These are phyloP conservation scores for Lithophane semibrunnea DNA, from an alignment of 2,888 invertebrate genomes.

Conservation along the genomic window DNA sequence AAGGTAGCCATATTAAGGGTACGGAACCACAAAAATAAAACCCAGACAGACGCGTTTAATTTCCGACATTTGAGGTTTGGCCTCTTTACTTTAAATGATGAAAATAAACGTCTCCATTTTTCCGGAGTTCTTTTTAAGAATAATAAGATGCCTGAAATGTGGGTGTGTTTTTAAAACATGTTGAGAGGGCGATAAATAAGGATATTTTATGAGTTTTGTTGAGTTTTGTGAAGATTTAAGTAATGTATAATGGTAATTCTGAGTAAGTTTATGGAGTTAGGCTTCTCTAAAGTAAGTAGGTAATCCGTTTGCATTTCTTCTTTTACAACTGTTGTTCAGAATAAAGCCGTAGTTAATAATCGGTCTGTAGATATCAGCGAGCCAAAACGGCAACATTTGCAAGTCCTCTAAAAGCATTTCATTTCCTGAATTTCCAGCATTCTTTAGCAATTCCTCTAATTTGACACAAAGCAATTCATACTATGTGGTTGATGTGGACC, in stretches of 20 bases:
- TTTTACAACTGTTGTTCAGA: neutral
- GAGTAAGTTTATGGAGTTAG: slow-evolving; percentile 14
- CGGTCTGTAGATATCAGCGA: too few species aligned
- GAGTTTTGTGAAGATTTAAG: slow-evolving; percentile 25
- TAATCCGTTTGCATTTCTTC: slow-evolving; percentile 5
- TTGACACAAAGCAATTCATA: too few species aligned
- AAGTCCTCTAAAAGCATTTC: too few species aligned
- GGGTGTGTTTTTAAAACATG: slow-evolving; percentile 50
- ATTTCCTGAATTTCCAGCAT: too few species aligned
- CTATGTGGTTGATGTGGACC: too few species aligned
- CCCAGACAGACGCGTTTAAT: slow-evolving; percentile 53
- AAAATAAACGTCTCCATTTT: slow-evolving; percentile 44
- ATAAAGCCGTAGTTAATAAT: neutral
- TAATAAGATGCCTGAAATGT: slow-evolving; percentile 49
- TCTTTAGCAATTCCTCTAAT: too few species aligned
- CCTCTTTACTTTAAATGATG: slow-evolving; percentile 49
- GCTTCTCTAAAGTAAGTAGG: slow-evolving; percentile 1
- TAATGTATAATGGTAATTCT: slow-evolving; percentile 26
- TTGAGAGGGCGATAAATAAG: slow-evolving; percentile 44
- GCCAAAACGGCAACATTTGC: too few species aligned
- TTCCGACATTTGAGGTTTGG: slow-evolving; percentile 54
- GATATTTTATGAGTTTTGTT: slow-evolving; percentile 29
- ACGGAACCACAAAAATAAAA: slow-evolving; percentile 53
- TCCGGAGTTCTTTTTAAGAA: slow-evolving; percentile 27
- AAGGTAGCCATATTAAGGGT: neutral